Percentiles rank a stretch among this genome's conserved stretches.
Conservation (phyloP, 64 coral and sea anemone genomes). For the Hydrozoanthus tunicans region DNA sequence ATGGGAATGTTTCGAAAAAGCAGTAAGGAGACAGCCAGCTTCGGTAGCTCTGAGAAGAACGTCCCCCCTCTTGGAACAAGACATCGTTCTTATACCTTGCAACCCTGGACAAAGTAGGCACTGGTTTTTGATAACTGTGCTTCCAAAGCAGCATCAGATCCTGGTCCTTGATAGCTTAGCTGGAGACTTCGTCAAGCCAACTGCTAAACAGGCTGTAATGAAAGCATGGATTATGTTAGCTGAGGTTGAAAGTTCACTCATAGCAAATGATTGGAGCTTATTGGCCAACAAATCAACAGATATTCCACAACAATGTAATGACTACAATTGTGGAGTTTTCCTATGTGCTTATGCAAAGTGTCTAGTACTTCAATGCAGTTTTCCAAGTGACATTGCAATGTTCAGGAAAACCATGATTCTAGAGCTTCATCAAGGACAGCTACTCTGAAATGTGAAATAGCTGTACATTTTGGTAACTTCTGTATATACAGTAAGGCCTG, state of each 20-base stretch:
- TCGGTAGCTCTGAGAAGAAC: constrained; percentile 33
- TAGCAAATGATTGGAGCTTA: constrained; percentile 47
- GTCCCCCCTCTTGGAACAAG: constrained; percentile 45
- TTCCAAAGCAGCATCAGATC: constrained; percentile 47
- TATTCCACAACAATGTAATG: constrained; percentile 56
- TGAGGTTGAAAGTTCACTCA: constrained; percentile 43
- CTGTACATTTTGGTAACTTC: not conserved
- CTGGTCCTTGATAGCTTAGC: constrained; percentile 51
- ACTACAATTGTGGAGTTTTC: constrained; percentile 59
- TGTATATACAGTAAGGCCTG: not conserved
- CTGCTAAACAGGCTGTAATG: constrained; percentile 36
- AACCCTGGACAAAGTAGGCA: constrained; percentile 39
- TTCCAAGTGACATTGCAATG: constrained; percentile 13
- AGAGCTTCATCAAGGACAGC: constrained; percentile 19
- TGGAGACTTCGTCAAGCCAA: constrained; percentile 57
- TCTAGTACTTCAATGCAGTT: constrained; percentile 34
- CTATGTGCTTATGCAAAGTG: constrained; percentile 45
- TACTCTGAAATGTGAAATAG: not conserved
- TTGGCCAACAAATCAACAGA: constrained; percentile 41
- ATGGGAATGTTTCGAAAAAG: constrained; percentile 58
- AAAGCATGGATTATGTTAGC: constrained; percentile 31
- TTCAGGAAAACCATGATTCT: constrained; percentile 34
- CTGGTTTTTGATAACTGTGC: constrained; percentile 57
- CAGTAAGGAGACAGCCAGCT: not conserved
- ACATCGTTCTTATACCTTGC: constrained; percentile 49